Conservation (phyloP, 2,113 vertebrate species). For the Heterochromis multidens region DNA sequence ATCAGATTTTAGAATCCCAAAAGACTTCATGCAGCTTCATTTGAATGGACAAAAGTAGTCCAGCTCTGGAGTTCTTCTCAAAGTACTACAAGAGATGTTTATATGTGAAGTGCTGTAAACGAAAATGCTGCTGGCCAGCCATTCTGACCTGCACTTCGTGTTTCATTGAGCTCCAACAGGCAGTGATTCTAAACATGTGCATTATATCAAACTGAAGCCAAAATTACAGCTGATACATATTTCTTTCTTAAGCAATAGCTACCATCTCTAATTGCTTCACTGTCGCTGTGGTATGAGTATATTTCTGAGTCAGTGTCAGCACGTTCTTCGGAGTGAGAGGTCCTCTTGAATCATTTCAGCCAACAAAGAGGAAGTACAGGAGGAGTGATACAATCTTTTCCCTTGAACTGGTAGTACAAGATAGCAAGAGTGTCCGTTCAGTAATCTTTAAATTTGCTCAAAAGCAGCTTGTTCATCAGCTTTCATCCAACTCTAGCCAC, state of each 20-base stretch:
- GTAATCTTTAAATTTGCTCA: background rate
- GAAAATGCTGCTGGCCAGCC: background rate
- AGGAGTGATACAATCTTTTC: background rate
- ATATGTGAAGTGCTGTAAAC: background rate
- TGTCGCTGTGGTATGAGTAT: background rate
- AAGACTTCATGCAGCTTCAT: background rate
- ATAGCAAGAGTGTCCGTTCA: background rate
- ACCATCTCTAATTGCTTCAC: background rate
- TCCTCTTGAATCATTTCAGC: background rate
- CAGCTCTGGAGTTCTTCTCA: background rate
- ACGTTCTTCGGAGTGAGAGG: background rate
- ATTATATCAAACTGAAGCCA: background rate
- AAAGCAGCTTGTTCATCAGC: background rate
- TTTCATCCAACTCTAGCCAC: background rate
- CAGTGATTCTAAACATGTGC: background rate
- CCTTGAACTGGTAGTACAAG: background rate
- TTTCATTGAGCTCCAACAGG: background rate
- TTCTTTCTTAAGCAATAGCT: conserved; percentile 2
- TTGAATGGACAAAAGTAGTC: background rate
- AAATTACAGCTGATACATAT: background rate
- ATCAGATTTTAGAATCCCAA: background rate
- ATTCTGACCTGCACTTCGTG: background rate
- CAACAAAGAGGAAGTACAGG: background rate
- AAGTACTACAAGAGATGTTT: background rate
- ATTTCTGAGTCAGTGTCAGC: background rate